Conservation (phyloP, 2,888 invertebrate genomes). For the Melolontha melolontha region DNA sequence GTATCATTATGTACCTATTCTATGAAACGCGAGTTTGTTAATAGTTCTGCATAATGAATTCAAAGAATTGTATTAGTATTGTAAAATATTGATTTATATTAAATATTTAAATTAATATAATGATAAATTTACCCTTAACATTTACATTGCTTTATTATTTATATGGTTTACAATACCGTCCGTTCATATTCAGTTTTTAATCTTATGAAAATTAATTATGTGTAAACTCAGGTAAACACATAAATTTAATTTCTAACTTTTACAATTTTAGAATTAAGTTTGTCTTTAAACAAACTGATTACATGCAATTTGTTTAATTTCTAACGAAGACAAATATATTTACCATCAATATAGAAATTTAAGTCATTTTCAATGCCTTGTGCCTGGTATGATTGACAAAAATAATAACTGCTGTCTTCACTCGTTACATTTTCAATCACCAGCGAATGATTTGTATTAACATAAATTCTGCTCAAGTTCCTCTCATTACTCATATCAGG, state of each 20-base stretch:
- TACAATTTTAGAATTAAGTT: slow-evolving; percentile 29
- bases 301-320: too few relatives aligned
- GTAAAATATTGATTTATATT: too few relatives aligned
- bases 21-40: too few relatives aligned
- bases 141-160: slow-evolving; percentile 2
- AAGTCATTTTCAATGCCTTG: slow-evolving; percentile 63
- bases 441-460: slow-evolving; percentile 65
- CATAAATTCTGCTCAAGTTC: slow-evolving; percentile 63
- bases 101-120: too few relatives aligned
- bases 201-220: too few relatives aligned
- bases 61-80: too few relatives aligned
- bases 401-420: slow-evolving; percentile 67
- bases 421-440: slow-evolving; percentile 63
- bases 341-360: slow-evolving; percentile 68
- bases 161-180: too few relatives aligned
- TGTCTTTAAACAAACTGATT: not conserved
- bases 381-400: slow-evolving; percentile 65
- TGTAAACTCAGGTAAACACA: too few relatives aligned
- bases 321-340: slow-evolving; percentile 42
- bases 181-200: too few relatives aligned
- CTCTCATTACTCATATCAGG: slow-evolving; percentile 67
- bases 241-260: slow-evolving; percentile 32
- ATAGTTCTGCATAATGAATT: too few relatives aligned
- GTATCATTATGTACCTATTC: too few relatives aligned
- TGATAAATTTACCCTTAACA: too few relatives aligned